Base-by-base conservation (phyloP, 2,113 vertebrate species). In the Forbesichthys agassizii region DNA sequence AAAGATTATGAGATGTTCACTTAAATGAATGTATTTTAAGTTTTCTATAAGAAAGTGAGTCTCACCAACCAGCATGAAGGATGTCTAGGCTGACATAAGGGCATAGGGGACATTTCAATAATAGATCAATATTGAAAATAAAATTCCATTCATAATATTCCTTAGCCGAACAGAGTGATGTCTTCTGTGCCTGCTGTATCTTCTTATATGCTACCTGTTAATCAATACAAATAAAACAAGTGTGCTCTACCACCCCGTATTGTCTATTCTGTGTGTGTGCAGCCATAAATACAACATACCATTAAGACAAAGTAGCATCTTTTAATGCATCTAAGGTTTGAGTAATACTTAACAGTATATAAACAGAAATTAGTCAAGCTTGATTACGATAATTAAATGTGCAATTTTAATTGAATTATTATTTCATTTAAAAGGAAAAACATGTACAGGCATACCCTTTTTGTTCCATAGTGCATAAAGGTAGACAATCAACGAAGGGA, bases 181-280 rank as follows among this genome's bases (percentile, higher is more conserved):
- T 86, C 77, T 81, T 81, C 86, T 86, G 82, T 91, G 89, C 84
- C 91, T 90, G 86, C 74, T 81, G 82, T 89, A 83, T 87, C 76
- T 84, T 83, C 75, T 84, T 87, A 71, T 79, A 83, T 77, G 78
- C 86, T 88, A 81, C 73, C 78, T 80, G 84, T 90, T 73, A 75
- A 87, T 81, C 79, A 91, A 89, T 90, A 89, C 90, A 90, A 52
- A 0, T 68, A 83, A 55, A 0, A 68, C 82, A 79, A 75, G 63
- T 80, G 64, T 77, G 75, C 69, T 47, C 48, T 71, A 70, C 58
- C 11, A 8, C 14, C 10, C 11, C 9, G 58, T 46, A 33, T 64
- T n/a, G 0, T 16, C 11, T 11, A 1, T 36, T 27, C 48, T 18
- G 33, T 46, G 59, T 47, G 49, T 14, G 49, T 52, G 49, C 10